Base-by-base conservation (phyloP, 1,140 invertebrate genomes). In the Pachyrhynchus sulphureomaculatus region DNA sequence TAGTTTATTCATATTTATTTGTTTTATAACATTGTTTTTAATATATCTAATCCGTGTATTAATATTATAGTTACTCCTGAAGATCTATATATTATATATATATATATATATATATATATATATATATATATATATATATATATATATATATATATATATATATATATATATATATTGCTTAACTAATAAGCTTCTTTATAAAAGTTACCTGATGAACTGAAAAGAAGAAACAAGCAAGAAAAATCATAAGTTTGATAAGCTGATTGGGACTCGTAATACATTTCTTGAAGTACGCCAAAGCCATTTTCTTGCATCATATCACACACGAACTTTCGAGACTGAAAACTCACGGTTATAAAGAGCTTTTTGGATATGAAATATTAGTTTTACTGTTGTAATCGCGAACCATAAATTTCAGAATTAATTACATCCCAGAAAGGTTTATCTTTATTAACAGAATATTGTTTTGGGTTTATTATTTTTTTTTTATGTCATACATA, bases 191-290 rank as follows among this genome's bases (percentile, higher is more conserved):
- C n/a, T n/a, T n/a, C n/a, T n/a, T 12, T 15, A 36, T 12, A 36
- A 5, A 36, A 37, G 5, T 5, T 13, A 72, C 74, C 70, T 76
- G 74, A 60, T 70, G 74, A 32, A 70, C 42, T n/a, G 73, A 68
- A 8, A 81, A 63, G 0, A 60, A 72, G 3, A 76, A 63, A 53
- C 80, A 82, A 0, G 70, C 65, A 4, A 78, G 8, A 0, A 80
- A 62, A 0, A 81, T 73, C 4, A 78, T 33, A 0, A 80, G 76
- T 59, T 75, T 77, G 4, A 81, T 51, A 6, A 80, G 66, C 45
- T 79, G 78, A 48, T 69, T 72, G 0, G 77, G 73, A 20, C 77
- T 78, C 24, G 73, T 76, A 18, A 81, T 58, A 65, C 77, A 79
- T 34, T 62, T 63, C 47, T 64, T 70, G 10, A 64, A 54, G 13